Evolutionary conservation across 2,797 vertebrate species (phyloP).

Genomic region (Steatocranus sp.): DNA sequence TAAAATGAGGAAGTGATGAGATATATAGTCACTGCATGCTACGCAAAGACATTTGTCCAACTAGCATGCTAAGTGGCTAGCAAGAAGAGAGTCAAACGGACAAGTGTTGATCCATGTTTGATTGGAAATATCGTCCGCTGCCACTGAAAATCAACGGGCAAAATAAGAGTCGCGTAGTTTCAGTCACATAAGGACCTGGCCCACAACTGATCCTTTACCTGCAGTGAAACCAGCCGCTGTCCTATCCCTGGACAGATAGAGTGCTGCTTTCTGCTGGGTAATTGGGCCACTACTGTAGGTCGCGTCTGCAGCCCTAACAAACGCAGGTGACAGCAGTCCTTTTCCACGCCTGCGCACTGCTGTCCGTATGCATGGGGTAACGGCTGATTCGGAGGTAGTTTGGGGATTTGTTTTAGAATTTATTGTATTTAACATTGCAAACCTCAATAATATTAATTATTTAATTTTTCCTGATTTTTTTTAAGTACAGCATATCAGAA

Average conservation of each 20-base stretch:
- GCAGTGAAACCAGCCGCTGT: not conserved
- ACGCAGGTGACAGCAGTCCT: constrained; percentile 30
- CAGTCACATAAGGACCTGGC: not conserved
- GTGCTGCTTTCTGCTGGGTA: not conserved
- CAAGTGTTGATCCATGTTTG: not conserved
- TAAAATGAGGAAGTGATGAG: not conserved
- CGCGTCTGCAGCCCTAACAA: constrained; percentile 26
- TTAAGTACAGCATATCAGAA: not conserved
- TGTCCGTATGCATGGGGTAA: not conserved
- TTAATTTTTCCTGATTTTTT: accelerated
- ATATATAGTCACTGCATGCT: not conserved
- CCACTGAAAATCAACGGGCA: not conserved
- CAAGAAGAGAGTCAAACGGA: not conserved
- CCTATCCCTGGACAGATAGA: not conserved
- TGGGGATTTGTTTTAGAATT: not conserved
- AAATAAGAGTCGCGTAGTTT: not conserved
- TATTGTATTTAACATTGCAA: not conserved
- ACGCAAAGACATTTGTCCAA: not conserved
- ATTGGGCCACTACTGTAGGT: constrained; percentile 42
- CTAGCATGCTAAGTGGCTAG: constrained; percentile 43
- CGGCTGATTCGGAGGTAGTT: not conserved
- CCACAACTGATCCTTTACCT: constrained; percentile 38
- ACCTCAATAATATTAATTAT: accelerated
- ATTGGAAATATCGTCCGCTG: not conserved
- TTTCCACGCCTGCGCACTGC: constrained; percentile 34